phyloP scores from a whole-genome alignment of 2,113 vertebrate genomes.

The Hippocampus guttulatus region DNA sequence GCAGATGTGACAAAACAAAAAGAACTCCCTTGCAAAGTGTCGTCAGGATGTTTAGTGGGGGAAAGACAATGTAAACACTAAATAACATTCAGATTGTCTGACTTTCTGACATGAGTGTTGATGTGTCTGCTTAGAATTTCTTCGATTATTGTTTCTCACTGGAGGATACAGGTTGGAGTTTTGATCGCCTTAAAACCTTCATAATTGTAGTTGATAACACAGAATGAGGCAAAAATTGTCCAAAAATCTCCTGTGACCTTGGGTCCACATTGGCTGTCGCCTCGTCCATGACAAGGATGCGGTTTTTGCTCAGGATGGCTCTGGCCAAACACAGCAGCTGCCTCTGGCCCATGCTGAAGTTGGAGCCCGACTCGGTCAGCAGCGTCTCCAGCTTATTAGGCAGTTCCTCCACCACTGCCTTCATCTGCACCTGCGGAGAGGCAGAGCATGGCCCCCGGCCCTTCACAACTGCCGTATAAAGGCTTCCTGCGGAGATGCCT shows the following conservation, averaged over 20 bases:
- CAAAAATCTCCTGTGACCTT: slow-evolving; percentile 47
- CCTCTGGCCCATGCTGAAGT: slow-evolving; percentile 96
- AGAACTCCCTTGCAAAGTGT: neutral
- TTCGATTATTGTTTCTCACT: too few relatives aligned
- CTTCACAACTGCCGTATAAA: slow-evolving; percentile 68
- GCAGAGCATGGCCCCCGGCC: slow-evolving; percentile 55
- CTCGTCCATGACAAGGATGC: slow-evolving; percentile 92
- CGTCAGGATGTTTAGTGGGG: neutral
- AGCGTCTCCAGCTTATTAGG: slow-evolving; percentile 87
- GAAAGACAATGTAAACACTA: neutral
- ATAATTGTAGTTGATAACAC: too few relatives aligned
- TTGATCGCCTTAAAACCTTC: too few relatives aligned
- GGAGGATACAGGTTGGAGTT: too few relatives aligned
- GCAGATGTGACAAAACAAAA: slow-evolving; percentile 7
- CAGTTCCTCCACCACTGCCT: slow-evolving; percentile 86
- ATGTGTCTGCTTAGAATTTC: too few relatives aligned
- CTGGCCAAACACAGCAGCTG: slow-evolving; percentile 91
- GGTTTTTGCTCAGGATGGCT: slow-evolving; percentile 88
- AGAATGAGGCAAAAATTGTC: neutral
- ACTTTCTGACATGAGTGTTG: neutral
- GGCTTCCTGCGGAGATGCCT: slow-evolving; percentile 64
- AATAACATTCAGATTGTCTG: neutral
- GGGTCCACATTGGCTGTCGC: slow-evolving; percentile 95
- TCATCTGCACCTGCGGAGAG: slow-evolving; percentile 86
- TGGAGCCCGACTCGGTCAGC: slow-evolving; percentile 89